Evolutionary conservation across 2,888 invertebrate genomes (phyloP), one percentile per base, ranked within the genome.

Genomic region (Calameuta filiformis): DNA sequence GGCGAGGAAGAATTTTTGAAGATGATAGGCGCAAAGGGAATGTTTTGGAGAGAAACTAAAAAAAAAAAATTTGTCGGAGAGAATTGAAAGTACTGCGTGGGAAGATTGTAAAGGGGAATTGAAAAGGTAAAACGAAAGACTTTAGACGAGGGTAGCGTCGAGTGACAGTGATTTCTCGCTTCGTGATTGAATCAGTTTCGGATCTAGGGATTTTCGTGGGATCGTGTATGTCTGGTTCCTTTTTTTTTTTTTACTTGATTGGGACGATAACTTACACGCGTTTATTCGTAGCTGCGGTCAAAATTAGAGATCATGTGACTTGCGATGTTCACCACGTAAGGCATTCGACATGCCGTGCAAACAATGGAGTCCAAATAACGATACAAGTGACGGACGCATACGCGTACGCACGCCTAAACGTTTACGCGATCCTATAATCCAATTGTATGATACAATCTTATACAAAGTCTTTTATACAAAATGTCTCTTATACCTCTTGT

Each of bases 391-490:
- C 81, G 77, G 82, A 85, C 80, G 75, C 75, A 73, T 79, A 74
- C 76, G 79, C 81, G 80, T 81, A 78, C 79, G 78, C 80, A 76
- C 73, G 73, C 76, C 56, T 78, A 71, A 71, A 77, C 68, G 75
- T 77, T 35, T 73, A 77, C 34, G 74, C 79, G 77, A 82, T 75
- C 40, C 35, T 79, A 56, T 56, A 79, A 75, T 79, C 73, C 77
- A 33, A 77, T 75, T 76, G 56, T 85, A 87, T 84, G 77, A 81
- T 88, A 89, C 86, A 88, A 87, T 85, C 85, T 87, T 89, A 87
- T 89, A 89, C 87, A 89, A 89, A 88, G 86, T 88, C 87, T 86
- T 86, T 56, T 31, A 80, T 84, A 87, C 85, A 89, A 87, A 89
- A 86, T 85, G 85, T 86, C 85, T 87, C 85, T 85, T 84, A 85